Base-by-base conservation (phyloP, 2,888 invertebrate species). In the Synanthedon vespiformis region DNA sequence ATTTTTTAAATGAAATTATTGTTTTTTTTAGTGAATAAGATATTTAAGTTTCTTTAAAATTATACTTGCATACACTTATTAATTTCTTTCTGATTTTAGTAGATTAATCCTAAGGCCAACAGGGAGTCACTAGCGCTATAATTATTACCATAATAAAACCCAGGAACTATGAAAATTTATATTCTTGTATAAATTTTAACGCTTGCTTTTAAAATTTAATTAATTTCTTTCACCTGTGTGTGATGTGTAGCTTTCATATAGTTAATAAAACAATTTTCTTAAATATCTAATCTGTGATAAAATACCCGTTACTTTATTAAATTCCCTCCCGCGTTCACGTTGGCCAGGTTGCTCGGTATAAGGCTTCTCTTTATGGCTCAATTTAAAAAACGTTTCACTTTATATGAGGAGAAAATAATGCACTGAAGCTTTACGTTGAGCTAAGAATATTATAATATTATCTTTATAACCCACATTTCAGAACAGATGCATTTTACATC, bases 291-390 rank as follows among this genome's bases (percentile, higher is more conserved):
- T 76, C 79, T 73, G 74, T 68, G 68, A 72, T 73, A 75, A 77
- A 76, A 76, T 74, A 77, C 70, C 72, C 67, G 72, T 76, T 70
- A 73, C 82, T 74, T 82, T 82, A 84, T 83, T 82, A 83, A 82
- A 80, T 77, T 81, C 74, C 64, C 68, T 69, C 64, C 72, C 67
- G 64, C 71, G 68, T 65, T 71, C 67, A 64, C 71, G 68, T 65
- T 71, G 68, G 70, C 68, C 74, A 69, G 72, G 70, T 69, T 66
- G 72, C 74, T 70, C 69, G 67, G 68, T 65, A 34, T 10, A 66
- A 72, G 71, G 71, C 74, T 76, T 70, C 74, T 67, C 63, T 81
- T 84, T 83, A 85, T 80, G 68, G 72, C 70, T 70, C 77, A 80
- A 77, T 83, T 78, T 77, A 77, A 81, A 79, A 79, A 78, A 76